phyloP scores from a whole-genome alignment of 2,113 vertebrate genomes.

The Platysternon megacephalum region DNA sequence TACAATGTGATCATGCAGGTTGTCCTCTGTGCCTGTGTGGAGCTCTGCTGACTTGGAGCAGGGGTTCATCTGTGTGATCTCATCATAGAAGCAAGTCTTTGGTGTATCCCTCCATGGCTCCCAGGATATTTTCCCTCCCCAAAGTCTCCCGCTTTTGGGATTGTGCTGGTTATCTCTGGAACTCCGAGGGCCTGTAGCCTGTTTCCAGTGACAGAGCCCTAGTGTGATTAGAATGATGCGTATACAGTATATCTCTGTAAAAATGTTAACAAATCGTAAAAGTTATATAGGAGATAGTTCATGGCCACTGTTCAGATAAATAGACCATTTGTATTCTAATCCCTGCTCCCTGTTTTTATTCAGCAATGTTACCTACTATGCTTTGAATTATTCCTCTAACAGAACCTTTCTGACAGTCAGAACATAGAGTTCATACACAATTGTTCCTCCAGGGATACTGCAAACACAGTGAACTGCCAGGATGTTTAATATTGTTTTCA shows the following conservation, averaged over 20 bases:
- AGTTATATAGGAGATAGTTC: not conserved
- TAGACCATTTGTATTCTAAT: not conserved
- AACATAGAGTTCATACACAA: not conserved
- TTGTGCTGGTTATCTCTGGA: rapidly evolving
- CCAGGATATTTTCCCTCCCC: rapidly evolving
- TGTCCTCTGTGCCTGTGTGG: rapidly evolving
- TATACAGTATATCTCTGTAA: not conserved
- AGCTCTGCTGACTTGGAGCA: rapidly evolving
- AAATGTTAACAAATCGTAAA: not conserved
- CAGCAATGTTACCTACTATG: not conserved
- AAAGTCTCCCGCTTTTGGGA: rapidly evolving
- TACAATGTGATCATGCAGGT: not conserved
- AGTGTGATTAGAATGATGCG: not conserved
- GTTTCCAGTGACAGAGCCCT: not conserved
- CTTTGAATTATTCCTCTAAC: too few relatives aligned
- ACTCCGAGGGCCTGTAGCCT: rapidly evolving
- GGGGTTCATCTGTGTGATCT: not conserved
- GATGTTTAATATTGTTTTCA: not conserved
- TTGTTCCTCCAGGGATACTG: not conserved
- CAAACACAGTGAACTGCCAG: not conserved
- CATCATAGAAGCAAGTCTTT: rapidly evolving
- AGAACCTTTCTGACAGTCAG: too few relatives aligned
- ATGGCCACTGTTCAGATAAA: not conserved
- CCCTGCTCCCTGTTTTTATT: not conserved
- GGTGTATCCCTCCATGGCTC: not conserved